Evolutionary conservation across 2,888 invertebrate species (phyloP), one percentile per base, ranked within the genome.

Genomic region (Sepiola atlantica): DNA sequence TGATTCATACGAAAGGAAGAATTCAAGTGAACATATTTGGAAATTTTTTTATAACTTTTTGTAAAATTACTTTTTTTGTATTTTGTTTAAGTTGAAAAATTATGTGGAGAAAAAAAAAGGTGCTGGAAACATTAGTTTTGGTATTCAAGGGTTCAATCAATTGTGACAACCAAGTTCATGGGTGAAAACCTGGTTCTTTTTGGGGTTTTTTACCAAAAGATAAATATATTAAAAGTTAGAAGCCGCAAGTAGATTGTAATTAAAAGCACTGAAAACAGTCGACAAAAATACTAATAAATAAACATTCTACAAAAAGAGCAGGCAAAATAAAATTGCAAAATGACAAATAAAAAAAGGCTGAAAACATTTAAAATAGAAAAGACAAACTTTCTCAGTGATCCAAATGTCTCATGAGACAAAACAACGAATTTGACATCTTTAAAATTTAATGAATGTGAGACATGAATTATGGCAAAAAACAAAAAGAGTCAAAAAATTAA

Each of bases 251-350:
- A 77, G 77, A 77, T 77, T 14, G 32, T n/a, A 32, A 77, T 77
- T 32, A 0, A 77, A 77, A 77, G 77, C 77, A 77, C 16, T 18
- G n/a, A n/a, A n/a, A 90, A 93, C 32, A 28, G 8, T 77, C 35
- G 35, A 28, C 35, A 20, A 55, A 93, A 93, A 93, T 93, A 93
- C 94, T 32, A 94, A 90, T 28, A 45, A 77, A 77, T 14, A 77
- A 77, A 77, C 77, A 77, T 77, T 77, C 77, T 77, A 77, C 16
- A 77, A 8, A 45, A 32, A 16, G 77, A 77, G 77, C 77, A 77
- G 18, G 77, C 77, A 77, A 32, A 16, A 77, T 3, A 45, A 77
- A 77, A 77, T 77, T 32, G 77, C 77, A 32, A 77, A 77, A 32
- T n/a, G n/a, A 77, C 77, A 77, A 77, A 77, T 21, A 55, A 32